Base-by-base conservation (phyloP, 2,888 invertebrate species). In the Eugnorisma glareosa region DNA sequence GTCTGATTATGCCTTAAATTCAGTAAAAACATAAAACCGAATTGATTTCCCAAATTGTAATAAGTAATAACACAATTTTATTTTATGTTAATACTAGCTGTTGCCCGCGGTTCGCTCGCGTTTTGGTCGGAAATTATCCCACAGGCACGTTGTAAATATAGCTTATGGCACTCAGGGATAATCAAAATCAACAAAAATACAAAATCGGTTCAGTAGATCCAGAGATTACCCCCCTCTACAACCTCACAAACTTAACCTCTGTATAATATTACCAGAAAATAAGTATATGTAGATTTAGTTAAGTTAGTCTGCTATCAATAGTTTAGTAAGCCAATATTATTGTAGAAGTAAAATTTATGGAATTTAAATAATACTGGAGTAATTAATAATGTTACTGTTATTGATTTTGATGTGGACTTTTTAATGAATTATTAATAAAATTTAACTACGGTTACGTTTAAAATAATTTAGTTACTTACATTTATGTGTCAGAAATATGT, bases 271-370 rank as follows among this genome's bases (percentile, higher is more conserved):
- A n/a, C n/a, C n/a, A n/a, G n/a, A n/a, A n/a, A n/a, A n/a, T n/a
- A n/a, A n/a, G n/a, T n/a, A n/a, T n/a, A n/a, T n/a, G n/a, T n/a
- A 79, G 74, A 81, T 79, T 77, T 79, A 67, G 28, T 51, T 75
- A n/a, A 70, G 24, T 40, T n/a, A 31, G 28, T 40, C 35, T 51
- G 59, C 15, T 73, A 40, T 59, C n/a, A 64, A 63, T 63, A 74
- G 31, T 63, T 77, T 15, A 43, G 7, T 31, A 10, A 37, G 15
- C 15, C 11, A 13, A 45, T 79, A 66, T 77, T 68, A 63, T 48
- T 61, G 21, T n/a, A 43, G 21, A 43, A 11, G 24, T 59, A 28
- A 54, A 51, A 67, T 70, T 15, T 6, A 28, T 45, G 5, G 1
- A 43, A 67, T 79, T 43, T 8, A 31, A 48, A 54, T 72, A n/a